These are phyloP conservation scores for Rhagonycha lutea DNA, from an alignment of 2,888 invertebrate genomes.

Conservation along the genomic window DNA sequence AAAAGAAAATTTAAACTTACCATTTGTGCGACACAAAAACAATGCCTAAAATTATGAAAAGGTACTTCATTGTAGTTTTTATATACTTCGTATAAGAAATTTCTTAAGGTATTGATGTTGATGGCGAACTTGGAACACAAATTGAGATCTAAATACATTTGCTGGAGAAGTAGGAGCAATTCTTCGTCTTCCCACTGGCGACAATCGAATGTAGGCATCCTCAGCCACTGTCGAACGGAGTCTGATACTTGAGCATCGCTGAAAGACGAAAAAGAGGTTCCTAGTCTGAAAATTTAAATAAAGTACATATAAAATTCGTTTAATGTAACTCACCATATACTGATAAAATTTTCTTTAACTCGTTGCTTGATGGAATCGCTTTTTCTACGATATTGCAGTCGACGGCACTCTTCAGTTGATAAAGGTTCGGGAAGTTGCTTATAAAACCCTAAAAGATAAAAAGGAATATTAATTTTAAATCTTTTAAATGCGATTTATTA, in stretches of 20 bases:
- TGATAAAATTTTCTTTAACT: slow-evolving; percentile 63
- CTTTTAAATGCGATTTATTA: neutral
- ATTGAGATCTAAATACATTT: slow-evolving; percentile 81
- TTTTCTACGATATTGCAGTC: slow-evolving; percentile 63
- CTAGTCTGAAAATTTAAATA: slow-evolving; percentile 22
- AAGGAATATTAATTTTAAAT: neutral
- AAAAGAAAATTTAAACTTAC: slow-evolving; percentile 55
- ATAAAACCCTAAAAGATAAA: slow-evolving; percentile 59
- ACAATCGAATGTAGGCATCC: slow-evolving; percentile 77
- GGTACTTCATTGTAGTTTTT: slow-evolving; percentile 85
- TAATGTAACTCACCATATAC: slow-evolving; percentile 60
- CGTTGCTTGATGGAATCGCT: slow-evolving; percentile 63
- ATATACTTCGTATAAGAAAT: slow-evolving; percentile 76
- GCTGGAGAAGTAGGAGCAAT: slow-evolving; percentile 74
- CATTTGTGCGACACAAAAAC: slow-evolving; percentile 88
- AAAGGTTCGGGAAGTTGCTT: slow-evolving; percentile 65
- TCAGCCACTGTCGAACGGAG: slow-evolving; percentile 65
- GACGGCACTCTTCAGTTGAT: slow-evolving; percentile 60
- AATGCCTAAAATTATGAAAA: slow-evolving; percentile 86
- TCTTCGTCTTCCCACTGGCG: slow-evolving; percentile 84
- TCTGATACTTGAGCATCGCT: slow-evolving; percentile 68
- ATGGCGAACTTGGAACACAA: slow-evolving; percentile 76
- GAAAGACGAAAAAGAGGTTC: slow-evolving; percentile 40
- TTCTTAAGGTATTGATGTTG: slow-evolving; percentile 68
- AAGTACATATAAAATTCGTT: slow-evolving; percentile 21